Conservation (phyloP, 2,797 vertebrate species). For the Melanogrammus aeglefinus region DNA sequence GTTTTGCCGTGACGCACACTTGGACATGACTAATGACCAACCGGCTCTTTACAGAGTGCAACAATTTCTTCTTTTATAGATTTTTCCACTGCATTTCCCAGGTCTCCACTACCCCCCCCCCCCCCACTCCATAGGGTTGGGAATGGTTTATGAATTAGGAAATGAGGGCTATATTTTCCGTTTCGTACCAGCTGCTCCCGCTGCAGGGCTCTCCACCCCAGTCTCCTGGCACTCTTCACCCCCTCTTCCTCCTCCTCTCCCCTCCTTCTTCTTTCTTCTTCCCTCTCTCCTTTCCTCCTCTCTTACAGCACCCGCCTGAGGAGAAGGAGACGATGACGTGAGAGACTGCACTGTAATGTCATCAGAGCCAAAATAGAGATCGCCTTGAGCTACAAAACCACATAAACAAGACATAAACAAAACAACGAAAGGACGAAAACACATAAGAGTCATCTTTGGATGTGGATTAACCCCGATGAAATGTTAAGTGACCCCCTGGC, state of each 20-base stretch:
- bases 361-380: neutral
- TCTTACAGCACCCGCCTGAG: constrained; percentile 7
- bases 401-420: constrained; percentile 41
- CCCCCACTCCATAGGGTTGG: constrained; percentile 35
- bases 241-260: constrained; percentile 26
- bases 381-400: neutral
- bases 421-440: neutral
- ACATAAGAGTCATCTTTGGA: neutral
- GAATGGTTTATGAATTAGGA: constrained; percentile 66
- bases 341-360: too few relatives aligned
- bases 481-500: neutral
- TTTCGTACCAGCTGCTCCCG: constrained; percentile 68
- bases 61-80: constrained; percentile 15
- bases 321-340: too few relatives aligned
- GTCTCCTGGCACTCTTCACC: constrained; percentile 49
- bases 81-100: constrained; percentile 55
- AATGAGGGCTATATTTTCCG: constrained; percentile 58
- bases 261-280: constrained; percentile 59
- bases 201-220: constrained; percentile 62
- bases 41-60: neutral
- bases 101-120: neutral
- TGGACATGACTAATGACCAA: too few relatives aligned
- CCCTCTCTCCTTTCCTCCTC: constrained; percentile 42
- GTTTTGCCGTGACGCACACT: too few relatives aligned
- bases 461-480: neutral